A percentile compares a stretch with the other conserved stretches of the same genome.
Evolutionary conservation across 2,113 vertebrate genomes (phyloP).

Genomic region (Dromiciops gliroides): DNA sequence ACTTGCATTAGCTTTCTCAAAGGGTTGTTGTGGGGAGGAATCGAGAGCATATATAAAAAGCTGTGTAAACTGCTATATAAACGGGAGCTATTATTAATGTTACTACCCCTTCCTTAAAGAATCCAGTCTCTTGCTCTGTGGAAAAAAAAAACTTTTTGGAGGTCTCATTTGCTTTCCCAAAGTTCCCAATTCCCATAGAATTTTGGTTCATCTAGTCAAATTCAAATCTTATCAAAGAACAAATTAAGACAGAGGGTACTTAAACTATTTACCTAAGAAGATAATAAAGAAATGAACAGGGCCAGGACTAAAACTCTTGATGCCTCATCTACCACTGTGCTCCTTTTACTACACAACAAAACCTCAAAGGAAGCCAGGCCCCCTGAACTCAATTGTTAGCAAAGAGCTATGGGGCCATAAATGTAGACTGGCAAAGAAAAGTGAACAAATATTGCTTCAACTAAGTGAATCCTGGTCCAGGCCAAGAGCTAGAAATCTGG

Average conservation of each 20-base stretch:
- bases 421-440: neutral
- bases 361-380: neutral
- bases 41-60: neutral
- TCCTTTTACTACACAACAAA: neutral
- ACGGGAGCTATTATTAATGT: neutral
- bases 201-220: neutral
- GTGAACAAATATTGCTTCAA: neutral
- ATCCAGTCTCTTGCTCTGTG: neutral
- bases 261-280: neutral
- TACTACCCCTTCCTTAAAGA: neutral
- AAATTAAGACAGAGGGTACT: neutral
- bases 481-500: neutral
- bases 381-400: neutral
- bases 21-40: neutral
- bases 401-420: neutral
- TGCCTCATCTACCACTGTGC: neutral
- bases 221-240: neutral
- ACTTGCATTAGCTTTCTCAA: neutral
- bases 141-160: neutral
- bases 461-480: neutral
- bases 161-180: neutral
- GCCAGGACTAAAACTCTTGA: neutral
- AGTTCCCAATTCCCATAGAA: neutral
- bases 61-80: neutral
- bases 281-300: neutral